Evolutionary conservation across 2,113 vertebrate species (phyloP), one percentile per base, ranked within the genome.

Genomic region (Abramis brama): DNA sequence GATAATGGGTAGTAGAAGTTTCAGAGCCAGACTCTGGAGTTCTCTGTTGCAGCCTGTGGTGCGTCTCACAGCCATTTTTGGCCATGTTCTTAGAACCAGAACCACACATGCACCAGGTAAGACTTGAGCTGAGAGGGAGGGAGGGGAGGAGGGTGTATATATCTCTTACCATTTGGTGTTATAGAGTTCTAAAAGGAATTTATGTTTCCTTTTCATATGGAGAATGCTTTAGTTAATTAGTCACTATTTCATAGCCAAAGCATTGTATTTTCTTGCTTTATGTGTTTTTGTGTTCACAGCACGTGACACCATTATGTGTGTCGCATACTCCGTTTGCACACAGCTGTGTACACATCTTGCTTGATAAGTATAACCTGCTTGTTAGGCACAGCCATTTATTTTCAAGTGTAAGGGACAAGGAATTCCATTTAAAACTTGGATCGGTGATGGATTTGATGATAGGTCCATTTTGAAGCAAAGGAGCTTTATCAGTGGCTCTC

Each of bases 31-130:
- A n/a, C 43, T 89, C 52, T 90, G 86, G 84, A 79, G 68, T 27
- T 78, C 71, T 45, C 11, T 89, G n/a, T 19, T 90, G 4, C 85
- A 59, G 57, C 85, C 85, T 17, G 27, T 89, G 43, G n/a, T 80
- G 23, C 85, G 19, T 25, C 75, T 89, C 59, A 71, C 68, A 2
- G 60, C 85, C 6, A 45, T 89, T 68, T 59, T 89, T 43, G 36
- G 73, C 39, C 85, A 85, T 17, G 74, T 86, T 52, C 12, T 86
- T 21, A 83, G 60, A 55, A 59, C 50, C 39, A 68, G 79, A 59
- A 39, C 55, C 62, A 39, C 62, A 60, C 36, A 30, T 60, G 43
- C 45, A 19, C n/a, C 83, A 84, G 85, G 90, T 88, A 87, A 84
- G 88, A 82, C 12, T 66, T 64, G 9, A 68, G 17, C 17, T 33